Percentiles rank a stretch among this genome's conserved stretches.
Conservation (phyloP, 2,888 invertebrate species). For the Oscheius sp. region DNA sequence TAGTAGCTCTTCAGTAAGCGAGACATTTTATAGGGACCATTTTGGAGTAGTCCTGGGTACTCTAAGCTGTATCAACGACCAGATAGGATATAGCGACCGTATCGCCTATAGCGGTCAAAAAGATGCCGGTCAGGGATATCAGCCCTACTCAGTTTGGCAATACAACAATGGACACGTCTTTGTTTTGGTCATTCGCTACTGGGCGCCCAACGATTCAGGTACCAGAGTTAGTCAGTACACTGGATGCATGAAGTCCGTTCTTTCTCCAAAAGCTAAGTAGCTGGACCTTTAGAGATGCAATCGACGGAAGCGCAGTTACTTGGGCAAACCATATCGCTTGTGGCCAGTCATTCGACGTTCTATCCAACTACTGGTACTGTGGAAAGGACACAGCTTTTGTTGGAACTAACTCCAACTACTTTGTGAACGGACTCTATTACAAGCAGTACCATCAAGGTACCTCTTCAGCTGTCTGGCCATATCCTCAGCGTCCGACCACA, state of each 20-base stretch:
- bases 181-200: slow-evolving; percentile 14
- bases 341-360: not conserved
- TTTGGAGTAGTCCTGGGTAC: not conserved
- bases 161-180: not conserved
- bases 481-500: not conserved
- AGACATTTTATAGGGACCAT: not conserved
- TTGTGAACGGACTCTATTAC: too few relatives aligned
- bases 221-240: not conserved
- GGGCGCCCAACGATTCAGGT: not conserved
- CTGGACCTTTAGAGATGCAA: not conserved
- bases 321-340: not conserved
- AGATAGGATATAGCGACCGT: not conserved
- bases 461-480: slow-evolving; percentile 2
- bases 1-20: not conserved
- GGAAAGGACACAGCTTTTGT: not conserved
- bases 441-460: not conserved
- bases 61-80: not conserved
- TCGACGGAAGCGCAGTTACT: not conserved
- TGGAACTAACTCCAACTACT: too few relatives aligned
- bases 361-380: not conserved
- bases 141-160: not conserved
- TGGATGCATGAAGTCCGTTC: not conserved
- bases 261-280: not conserved
- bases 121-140: not conserved
- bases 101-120: not conserved